Percentiles rank a stretch among this genome's conserved stretches.
phyloP scores from a whole-genome alignment of 2,888 invertebrate species.

The Eilema sororculum region DNA sequence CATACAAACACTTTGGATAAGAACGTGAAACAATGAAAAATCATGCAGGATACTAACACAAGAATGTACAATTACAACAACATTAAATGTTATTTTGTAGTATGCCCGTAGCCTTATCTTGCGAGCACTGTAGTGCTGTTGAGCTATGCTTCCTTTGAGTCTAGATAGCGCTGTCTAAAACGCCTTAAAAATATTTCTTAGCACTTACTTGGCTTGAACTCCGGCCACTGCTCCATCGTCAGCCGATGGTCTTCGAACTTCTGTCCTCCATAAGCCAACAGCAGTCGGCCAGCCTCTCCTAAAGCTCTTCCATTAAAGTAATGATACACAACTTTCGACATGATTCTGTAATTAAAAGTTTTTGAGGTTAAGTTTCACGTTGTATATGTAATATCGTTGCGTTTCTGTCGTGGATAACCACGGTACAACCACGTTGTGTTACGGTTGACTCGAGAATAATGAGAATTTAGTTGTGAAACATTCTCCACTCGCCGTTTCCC shows the following conservation, averaged over 20 bases:
- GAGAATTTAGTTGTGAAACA: neutral
- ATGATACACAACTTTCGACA: slow-evolving; percentile 83
- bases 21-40: too few species aligned
- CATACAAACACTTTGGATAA: too few species aligned
- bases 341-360: slow-evolving; percentile 31
- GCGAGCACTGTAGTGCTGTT: too few species aligned
- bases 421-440: neutral
- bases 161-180: too few species aligned
- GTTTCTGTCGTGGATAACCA: too few species aligned
- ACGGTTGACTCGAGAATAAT: neutral
- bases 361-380: neutral
- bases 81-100: too few species aligned
- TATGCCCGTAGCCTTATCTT: too few species aligned
- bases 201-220: slow-evolving; percentile 65
- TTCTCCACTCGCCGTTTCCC: neutral
- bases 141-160: too few species aligned
- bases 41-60: too few species aligned
- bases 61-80: too few species aligned
- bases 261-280: slow-evolving; percentile 71
- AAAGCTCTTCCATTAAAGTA: slow-evolving; percentile 88
- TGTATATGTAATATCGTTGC: neutral
- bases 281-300: slow-evolving; percentile 85
- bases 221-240: slow-evolving; percentile 83
- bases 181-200: too few species aligned
- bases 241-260: slow-evolving; percentile 87